Percentiles rank a stretch among this genome's conserved stretches.
phyloP scores from a whole-genome alignment of 2,888 invertebrate species.

The Scaptomyza cyrtandrae region DNA sequence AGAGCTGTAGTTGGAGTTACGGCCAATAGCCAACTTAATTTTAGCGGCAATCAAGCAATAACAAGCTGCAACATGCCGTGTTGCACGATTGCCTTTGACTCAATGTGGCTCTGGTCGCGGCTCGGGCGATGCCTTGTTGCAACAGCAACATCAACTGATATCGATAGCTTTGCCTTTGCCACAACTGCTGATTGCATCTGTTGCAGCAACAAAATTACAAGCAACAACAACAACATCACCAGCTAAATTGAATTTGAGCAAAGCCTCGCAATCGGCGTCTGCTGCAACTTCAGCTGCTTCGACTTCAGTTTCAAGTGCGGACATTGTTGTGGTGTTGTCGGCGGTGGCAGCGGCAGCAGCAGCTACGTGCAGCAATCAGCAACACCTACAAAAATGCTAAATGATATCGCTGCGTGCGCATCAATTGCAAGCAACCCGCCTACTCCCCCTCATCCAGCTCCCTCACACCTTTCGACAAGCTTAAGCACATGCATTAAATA shows the following conservation, averaged over 20 bases:
- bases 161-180: constrained; percentile 76
- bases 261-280: constrained; percentile 42
- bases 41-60: constrained; percentile 80
- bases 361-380: constrained; percentile 78
- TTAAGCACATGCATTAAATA: constrained; percentile 78
- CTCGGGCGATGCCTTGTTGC: constrained; percentile 40
- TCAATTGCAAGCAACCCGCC: constrained; percentile 67
- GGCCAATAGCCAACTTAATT: constrained; percentile 73
- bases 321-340: constrained; percentile 14
- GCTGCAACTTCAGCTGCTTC: constrained; percentile 34
- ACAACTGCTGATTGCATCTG: constrained; percentile 79
- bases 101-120: constrained; percentile 42
- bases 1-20: constrained; percentile 38
- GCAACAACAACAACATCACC: constrained; percentile 60
- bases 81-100: constrained; percentile 81
- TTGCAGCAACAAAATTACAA: constrained; percentile 78
- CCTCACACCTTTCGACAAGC: constrained; percentile 22
- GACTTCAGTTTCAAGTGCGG: constrained; percentile 63
- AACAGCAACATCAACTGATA: constrained; percentile 70
- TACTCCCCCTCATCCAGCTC: constrained; percentile 37
- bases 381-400: constrained; percentile 77
- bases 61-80: constrained; percentile 79
- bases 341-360: constrained; percentile 26
- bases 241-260: constrained; percentile 76
- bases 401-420: constrained; percentile 76